phyloP scores from a whole-genome alignment of 2,797 vertebrate species.

The Chelidonichthys spinosus region DNA sequence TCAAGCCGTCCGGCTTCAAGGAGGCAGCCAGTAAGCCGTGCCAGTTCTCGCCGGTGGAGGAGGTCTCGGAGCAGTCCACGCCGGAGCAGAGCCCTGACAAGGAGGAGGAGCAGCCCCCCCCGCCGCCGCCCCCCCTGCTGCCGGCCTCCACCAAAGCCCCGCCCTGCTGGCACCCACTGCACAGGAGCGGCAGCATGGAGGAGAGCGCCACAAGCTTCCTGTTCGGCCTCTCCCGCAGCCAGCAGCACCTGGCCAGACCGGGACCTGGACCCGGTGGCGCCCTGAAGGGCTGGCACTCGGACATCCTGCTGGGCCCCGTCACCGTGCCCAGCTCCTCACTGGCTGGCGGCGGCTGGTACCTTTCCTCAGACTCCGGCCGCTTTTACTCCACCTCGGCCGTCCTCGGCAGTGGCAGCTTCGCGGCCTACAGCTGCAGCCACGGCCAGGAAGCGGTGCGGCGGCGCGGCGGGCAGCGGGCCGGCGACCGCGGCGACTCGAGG shows the following conservation, averaged over 20 bases:
- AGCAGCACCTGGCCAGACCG: constrained; percentile 89
- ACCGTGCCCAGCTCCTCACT: constrained; percentile 82
- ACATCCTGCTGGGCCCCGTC: constrained; percentile 89
- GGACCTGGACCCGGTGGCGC: constrained; percentile 69
- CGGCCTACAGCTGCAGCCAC: constrained; percentile 87
- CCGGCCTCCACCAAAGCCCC: constrained; percentile 44
- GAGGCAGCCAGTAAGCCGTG: constrained; percentile 87
- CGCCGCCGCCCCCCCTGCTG: not conserved
- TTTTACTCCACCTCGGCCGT: constrained; percentile 91
- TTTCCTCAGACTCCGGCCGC: constrained; percentile 87
- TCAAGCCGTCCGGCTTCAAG: constrained; percentile 83
- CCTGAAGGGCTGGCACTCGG: constrained; percentile 95
- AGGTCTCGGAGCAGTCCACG: constrained; percentile 92
- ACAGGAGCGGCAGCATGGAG: constrained; percentile 90
- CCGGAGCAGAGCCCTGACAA: constrained; percentile 90
- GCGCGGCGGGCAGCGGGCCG: constrained; percentile 86
- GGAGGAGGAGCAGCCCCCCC: constrained; percentile 75
- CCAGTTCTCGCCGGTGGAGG: constrained; percentile 94
- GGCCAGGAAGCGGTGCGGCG: constrained; percentile 87
- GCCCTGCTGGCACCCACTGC: constrained; percentile 77
- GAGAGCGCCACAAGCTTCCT: constrained; percentile 88
- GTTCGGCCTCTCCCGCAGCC: constrained; percentile 89
- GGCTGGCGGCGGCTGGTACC: constrained; percentile 89
- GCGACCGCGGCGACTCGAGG: constrained; percentile 88
- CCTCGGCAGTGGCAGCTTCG: constrained; percentile 73